Evolutionary conservation across 2,113 vertebrate species (phyloP), one percentile per base, ranked within the genome.

Genomic region (Sisor rabdophorus): DNA sequence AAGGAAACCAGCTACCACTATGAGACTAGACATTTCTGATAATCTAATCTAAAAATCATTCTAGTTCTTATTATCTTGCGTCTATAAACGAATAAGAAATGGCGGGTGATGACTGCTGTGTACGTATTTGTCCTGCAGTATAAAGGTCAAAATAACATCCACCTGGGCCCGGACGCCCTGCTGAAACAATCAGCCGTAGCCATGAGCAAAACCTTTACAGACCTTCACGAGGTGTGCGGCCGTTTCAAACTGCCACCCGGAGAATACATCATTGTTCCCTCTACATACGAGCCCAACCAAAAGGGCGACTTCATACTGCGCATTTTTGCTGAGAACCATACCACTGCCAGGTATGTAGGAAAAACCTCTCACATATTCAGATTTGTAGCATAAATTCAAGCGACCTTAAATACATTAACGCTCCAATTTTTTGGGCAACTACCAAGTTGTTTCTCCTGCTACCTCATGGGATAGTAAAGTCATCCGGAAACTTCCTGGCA

Each of bases 261-360:
- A 30, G 92, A 93, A 52, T 96, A 96, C 15, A 85, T 90, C 78
- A 89, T 96, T 1, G 83, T 95, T 30, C 94, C 94, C 0, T 95
- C 94, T 19, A 97, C 95, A 16, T 96, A 95, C 0, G 56, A 93
- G 19, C 93, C 94, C 61, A 93, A 93, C 83, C 90, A 89, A 87
- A 91, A 93, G 0, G 91, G 93, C 40, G 90, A 88, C 77, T 96
- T 97, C 82, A 75, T 93, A 81, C 88, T 98, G 53, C 84, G 94
- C 15, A 88, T 98, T 75, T 97, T 97, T 86, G 89, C 93, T 0
- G 93, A 96, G 88, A 95, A 95, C 79, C 75, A 87, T 3, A 88
- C 92, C 8, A 75, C 80, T 50, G 82, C 89, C 15, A 83, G 89
- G 90, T 91, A 79, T 3, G 2, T 36, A 36, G 2, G 32, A n/a